These are phyloP conservation scores for Apotomis turbidana DNA, from an alignment of 2,888 invertebrate species.

Conservation along the genomic window DNA sequence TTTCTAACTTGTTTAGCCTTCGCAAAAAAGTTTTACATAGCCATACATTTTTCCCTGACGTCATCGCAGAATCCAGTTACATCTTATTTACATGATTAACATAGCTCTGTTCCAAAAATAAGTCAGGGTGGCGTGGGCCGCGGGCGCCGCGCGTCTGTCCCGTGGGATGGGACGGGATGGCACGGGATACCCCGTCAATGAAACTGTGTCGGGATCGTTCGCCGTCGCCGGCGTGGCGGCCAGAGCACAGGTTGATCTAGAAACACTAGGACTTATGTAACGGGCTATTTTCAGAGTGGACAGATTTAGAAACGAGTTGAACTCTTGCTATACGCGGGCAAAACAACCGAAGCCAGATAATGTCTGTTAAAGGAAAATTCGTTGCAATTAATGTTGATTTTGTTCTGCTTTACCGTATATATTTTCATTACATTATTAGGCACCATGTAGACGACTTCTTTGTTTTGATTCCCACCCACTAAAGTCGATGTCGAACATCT, in stretches of 20 bases:
- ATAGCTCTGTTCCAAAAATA: constrained; percentile 49
- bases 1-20: neutral
- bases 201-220: constrained; percentile 75
- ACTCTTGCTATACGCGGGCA: constrained; percentile 23
- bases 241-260: constrained; percentile 43
- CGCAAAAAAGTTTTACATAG: constrained; percentile 16
- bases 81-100: constrained; percentile 32
- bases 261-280: constrained; percentile 33
- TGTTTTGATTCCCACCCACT: too few species aligned
- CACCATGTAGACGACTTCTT: too few species aligned
- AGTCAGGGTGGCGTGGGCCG: constrained; percentile 46
- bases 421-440: too few species aligned
- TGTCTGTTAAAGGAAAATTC: constrained; percentile 11
- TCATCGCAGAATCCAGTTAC: constrained; percentile 5
- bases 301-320: constrained; percentile 23
- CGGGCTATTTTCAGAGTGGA: constrained; percentile 27
- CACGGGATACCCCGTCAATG: constrained; percentile 72
- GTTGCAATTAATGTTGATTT: neutral
- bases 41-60: neutral
- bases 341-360: constrained; percentile 8
- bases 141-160: constrained; percentile 47
- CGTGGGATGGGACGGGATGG: constrained; percentile 55
- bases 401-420: neutral
- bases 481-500: too few species aligned
- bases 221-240: constrained; percentile 74